Base-by-base conservation (phyloP, 2,113 vertebrate species). In the Emydura subglobosa region DNA sequence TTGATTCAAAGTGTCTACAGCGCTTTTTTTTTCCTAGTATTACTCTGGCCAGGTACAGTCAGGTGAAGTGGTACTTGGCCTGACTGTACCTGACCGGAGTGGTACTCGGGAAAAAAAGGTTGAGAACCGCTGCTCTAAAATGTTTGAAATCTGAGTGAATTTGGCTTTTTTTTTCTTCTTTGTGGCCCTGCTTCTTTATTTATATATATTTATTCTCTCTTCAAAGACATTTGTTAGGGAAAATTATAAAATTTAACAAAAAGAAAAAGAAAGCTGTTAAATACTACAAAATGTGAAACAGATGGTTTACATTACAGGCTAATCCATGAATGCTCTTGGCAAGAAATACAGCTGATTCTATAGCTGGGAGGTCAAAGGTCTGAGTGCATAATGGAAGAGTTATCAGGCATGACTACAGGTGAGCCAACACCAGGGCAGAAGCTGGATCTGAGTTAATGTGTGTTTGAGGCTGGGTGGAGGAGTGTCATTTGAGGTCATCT, bases 281-380 rank as follows among this genome's bases (percentile, higher is more conserved):
- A 89, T 82, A 91, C 25, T 91, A 89, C 79, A 96, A 94, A 87
- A 97, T 97, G 57, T 97, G 93, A 97, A 96, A 54, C 50, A 84
- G 96, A 86, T 92, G 74, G 90, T 95, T 85, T 85, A 68, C 87
- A 91, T 72, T 72, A 39, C 9, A n/a, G 50, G 55, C 65, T 87
- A 72, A 42, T 97, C 94, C 92, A 85, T 76, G 84, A 93, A 90
- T 89, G 78, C 85, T 92, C 83, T 94, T 95, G 90, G 90, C 91
- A 95, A 87, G 93, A 88, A 42, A 84, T 87, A 82, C 27, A 31
- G 8, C 21, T 59, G 83, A 79, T 88, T 50, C 27, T 51, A 2
- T 6, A 55, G 4, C 16, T 22, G 21, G 10, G 87, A 89, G 22
- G 16, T 1, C 68, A 79, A 87, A 82, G 3, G 4, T 72, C 61